Percentiles rank a stretch among this genome's conserved stretches.
phyloP scores from a whole-genome alignment of 2,888 invertebrate genomes.

The Euclidia mi region DNA sequence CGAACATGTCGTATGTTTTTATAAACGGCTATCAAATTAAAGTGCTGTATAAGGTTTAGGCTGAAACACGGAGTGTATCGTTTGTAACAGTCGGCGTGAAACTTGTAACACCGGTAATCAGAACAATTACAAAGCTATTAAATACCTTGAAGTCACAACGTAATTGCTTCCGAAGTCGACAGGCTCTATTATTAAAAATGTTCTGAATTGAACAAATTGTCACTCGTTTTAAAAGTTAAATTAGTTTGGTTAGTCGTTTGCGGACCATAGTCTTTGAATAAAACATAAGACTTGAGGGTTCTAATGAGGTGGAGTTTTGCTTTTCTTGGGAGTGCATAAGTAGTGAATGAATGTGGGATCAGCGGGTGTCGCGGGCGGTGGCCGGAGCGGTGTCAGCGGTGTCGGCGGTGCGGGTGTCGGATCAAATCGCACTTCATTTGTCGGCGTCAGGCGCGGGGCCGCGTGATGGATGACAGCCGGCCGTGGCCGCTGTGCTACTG shows the following conservation, averaged over 20 bases:
- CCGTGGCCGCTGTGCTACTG: slow-evolving; percentile 64
- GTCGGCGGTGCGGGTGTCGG: slow-evolving; percentile 75
- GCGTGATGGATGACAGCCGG: slow-evolving; percentile 81
- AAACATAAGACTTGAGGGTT: slow-evolving; percentile 84
- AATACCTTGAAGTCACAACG: slow-evolving; percentile 59
- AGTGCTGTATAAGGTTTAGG: slow-evolving; percentile 28
- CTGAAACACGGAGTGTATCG: slow-evolving; percentile 30
- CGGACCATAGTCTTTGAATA: slow-evolving; percentile 79
- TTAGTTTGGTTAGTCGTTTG: slow-evolving; percentile 82
- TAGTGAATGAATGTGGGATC: slow-evolving; percentile 84
- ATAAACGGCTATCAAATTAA: slow-evolving; percentile 9
- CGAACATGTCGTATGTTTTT: not conserved
- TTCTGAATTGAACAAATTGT: slow-evolving; percentile 80
- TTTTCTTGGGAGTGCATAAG: slow-evolving; percentile 86
- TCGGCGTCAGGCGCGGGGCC: slow-evolving; percentile 79
- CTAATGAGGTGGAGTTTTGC: slow-evolving; percentile 83
- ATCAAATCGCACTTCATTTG: slow-evolving; percentile 89
- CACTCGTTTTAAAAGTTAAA: slow-evolving; percentile 87
- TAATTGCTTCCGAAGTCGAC: slow-evolving; percentile 71
- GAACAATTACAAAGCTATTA: slow-evolving; percentile 55
- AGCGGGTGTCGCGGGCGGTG: slow-evolving; percentile 35
- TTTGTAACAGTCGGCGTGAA: slow-evolving; percentile 38
- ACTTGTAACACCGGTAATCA: slow-evolving; percentile 45
- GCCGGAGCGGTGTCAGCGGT: too few species aligned
- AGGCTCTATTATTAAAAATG: slow-evolving; percentile 71